Conservation (phyloP, 2,113 vertebrate genomes). For the Panthera tigris region DNA sequence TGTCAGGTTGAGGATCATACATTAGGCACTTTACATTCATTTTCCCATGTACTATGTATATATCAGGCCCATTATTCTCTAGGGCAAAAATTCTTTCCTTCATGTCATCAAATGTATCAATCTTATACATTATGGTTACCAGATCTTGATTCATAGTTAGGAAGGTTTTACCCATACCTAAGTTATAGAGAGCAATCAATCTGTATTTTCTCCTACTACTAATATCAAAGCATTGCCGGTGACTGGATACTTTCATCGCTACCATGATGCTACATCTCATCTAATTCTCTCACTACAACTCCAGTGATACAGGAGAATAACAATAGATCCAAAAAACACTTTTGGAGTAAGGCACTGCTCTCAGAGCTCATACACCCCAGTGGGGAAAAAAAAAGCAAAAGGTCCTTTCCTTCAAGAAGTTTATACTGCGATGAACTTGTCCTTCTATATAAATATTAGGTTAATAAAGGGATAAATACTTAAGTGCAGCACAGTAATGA, state of each 20-base stretch:
- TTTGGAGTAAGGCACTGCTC: not conserved
- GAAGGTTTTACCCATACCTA: not conserved
- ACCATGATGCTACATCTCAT: not conserved
- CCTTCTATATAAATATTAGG: not conserved
- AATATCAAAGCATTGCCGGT: not conserved
- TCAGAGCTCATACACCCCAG: not conserved
- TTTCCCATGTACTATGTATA: not conserved
- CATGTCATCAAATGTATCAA: not conserved
- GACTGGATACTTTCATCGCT: not conserved
- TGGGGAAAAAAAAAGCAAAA: not conserved
- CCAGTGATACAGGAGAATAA: not conserved
- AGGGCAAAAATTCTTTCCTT: conserved; percentile 41
- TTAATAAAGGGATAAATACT: conserved; percentile 11
- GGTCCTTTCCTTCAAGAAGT: not conserved
- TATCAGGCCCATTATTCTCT: not conserved
- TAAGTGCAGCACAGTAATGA: not conserved
- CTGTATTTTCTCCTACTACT: not conserved
- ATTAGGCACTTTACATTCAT: not conserved
- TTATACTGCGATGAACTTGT: not conserved
- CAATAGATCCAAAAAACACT: not conserved
- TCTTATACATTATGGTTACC: not conserved
- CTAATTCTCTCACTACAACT: not conserved
- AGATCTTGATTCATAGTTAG: conserved; percentile 14
- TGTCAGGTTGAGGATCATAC: not conserved
- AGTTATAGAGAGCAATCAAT: not conserved